A percentile compares a stretch with the other conserved stretches of the same genome.
phyloP scores from a whole-genome alignment of 37 sponge, comb jelly and placozoan species.

The Spongia lamella region DNA sequence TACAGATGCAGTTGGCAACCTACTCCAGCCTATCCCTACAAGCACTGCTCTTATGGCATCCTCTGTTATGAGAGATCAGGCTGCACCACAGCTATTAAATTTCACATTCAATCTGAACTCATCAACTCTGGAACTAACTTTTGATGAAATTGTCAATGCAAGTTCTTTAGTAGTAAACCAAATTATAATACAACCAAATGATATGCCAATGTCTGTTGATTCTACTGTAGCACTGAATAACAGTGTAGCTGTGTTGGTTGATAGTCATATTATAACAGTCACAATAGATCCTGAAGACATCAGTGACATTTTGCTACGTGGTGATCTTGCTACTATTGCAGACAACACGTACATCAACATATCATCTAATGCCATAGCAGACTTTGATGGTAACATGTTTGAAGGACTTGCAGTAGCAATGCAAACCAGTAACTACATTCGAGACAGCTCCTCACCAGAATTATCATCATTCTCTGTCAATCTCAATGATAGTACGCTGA shows the following conservation, averaged over 20 bases:
- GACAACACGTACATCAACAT: constrained; percentile 66
- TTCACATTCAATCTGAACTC: constrained; percentile 65
- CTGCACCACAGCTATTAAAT: constrained; percentile 30
- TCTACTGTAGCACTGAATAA: constrained; percentile 37
- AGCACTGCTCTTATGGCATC: constrained; percentile 38
- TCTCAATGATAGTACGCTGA: constrained; percentile 39
- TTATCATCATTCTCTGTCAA: constrained; percentile 43
- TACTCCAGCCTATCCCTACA: constrained; percentile 26
- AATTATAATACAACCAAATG: constrained; percentile 63
- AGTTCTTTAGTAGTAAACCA: constrained; percentile 40
- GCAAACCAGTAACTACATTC: constrained; percentile 43
- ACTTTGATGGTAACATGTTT: constrained; percentile 62
- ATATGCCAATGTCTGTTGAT: constrained; percentile 6
- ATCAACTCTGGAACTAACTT: constrained; percentile 46
- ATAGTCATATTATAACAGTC: constrained; percentile 50
- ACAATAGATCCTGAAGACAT: constrained; percentile 48
- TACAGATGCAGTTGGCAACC: constrained; percentile 60
- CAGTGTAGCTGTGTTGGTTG: not conserved
- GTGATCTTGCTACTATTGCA: constrained; percentile 48
- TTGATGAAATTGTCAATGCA: constrained; percentile 68
- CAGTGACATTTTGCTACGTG: constrained; percentile 49
- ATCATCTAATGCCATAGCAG: constrained; percentile 54
- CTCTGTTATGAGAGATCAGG: constrained; percentile 38
- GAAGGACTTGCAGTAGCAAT: constrained; percentile 28
- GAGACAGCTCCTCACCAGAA: constrained; percentile 58